A percentile compares a stretch with the other conserved stretches of the same genome.
These are phyloP conservation scores for Lucilia cuprina DNA, from an alignment of 1,140 invertebrate species.

Conservation along the genomic window DNA sequence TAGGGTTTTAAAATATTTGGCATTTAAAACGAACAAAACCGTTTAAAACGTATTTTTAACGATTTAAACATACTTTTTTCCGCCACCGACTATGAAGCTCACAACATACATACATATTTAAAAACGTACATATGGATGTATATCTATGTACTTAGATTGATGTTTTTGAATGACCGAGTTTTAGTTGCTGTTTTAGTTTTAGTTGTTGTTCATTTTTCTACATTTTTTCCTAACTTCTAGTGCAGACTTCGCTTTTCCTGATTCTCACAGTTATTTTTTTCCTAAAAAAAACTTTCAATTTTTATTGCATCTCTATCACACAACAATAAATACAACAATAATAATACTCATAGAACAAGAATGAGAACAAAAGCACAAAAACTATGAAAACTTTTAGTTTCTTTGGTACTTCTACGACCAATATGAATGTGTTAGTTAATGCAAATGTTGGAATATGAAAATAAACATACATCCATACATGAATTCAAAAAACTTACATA, in stretches of 20 bases:
- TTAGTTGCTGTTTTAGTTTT: not conserved
- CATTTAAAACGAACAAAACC: no score
- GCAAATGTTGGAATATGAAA: no score
- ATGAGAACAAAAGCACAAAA: not conserved
- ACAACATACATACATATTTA: no score
- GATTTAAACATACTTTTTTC: no score
- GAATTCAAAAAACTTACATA: not conserved
- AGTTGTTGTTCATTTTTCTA: not conserved
- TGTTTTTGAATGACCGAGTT: constrained; percentile 21
- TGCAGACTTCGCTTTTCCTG: constrained; percentile 5
- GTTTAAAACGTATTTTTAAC: no score
- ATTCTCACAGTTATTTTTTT: not conserved
- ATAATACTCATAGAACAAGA: not conserved
- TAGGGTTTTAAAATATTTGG: no score
- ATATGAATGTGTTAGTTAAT: no score
- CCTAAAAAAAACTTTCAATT: constrained; percentile 13
- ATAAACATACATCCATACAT: not conserved
- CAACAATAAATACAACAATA: not conserved
- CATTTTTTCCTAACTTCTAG: not conserved
- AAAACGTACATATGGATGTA: no score
- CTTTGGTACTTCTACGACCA: no score
- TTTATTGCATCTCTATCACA: constrained; percentile 21
- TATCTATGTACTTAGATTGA: not conserved
- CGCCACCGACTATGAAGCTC: no score
- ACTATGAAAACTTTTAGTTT: not conserved